Conservation (phyloP, 2,888 invertebrate species). For the Cotesia congregata region DNA sequence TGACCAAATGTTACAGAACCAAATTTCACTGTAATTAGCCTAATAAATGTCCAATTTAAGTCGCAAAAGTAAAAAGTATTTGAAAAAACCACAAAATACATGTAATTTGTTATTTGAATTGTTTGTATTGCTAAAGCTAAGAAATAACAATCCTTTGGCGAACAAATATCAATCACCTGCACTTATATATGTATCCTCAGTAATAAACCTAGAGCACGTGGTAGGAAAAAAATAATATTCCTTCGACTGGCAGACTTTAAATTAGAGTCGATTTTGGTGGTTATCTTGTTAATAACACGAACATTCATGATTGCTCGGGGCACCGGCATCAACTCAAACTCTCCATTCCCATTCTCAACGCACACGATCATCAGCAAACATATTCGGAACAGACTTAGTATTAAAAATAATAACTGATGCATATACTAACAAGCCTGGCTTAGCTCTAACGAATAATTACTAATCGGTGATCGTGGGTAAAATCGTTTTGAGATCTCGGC, state of each 20-base stretch:
- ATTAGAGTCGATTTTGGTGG: neutral
- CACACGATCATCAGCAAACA: neutral
- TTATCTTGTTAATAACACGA: slow-evolving; percentile 1
- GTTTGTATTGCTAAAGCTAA: neutral
- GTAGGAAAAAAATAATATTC: neutral
- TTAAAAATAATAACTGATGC: slow-evolving; percentile 1
- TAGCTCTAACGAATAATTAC: neutral
- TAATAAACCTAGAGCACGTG: neutral
- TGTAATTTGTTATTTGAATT: slow-evolving; percentile 13
- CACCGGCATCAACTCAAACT: neutral
- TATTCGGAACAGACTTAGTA: neutral
- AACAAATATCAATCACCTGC: neutral
- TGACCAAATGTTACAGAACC: too few relatives aligned
- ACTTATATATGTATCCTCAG: neutral
- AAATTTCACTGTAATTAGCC: too few relatives aligned
- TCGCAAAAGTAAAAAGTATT: too few relatives aligned
- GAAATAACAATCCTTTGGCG: neutral
- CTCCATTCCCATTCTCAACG: neutral
- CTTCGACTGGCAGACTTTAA: neutral
- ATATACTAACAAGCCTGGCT: neutral
- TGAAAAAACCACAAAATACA: too few relatives aligned
- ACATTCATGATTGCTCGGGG: neutral
- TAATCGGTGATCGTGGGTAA: neutral
- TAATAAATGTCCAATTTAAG: too few relatives aligned
- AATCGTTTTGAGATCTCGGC: neutral